Evolutionary conservation across 2,888 invertebrate genomes (phyloP), one percentile per base, ranked within the genome.

Genomic region (Gastrophysa polygoni): DNA sequence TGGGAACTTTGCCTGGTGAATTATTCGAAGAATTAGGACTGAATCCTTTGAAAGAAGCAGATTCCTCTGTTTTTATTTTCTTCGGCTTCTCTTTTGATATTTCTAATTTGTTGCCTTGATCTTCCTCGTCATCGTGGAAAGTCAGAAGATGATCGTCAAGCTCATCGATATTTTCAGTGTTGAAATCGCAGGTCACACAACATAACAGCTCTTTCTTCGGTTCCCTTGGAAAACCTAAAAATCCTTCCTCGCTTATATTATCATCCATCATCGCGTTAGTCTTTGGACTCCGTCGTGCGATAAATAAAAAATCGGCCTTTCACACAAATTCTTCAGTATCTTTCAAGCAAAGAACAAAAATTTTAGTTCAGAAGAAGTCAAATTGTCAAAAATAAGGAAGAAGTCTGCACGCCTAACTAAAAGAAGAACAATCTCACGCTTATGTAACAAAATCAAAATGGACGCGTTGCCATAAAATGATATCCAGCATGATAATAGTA

Each of bases 61-160:
- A 20, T 16, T 47, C 49, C 1, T 60, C 55, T 1, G 47, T 3
- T 38, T 14, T 14, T 2, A 38, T 38, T 2, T 38, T 38, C 38
- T 38, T n/a, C 4, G 24, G 24, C 11, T 18, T 18, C 48, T 32
- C 28, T 17, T 32, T 32, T 4, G 17, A 7, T 6, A 18, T 28
- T 50, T 50, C 32, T 5, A 50, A 54, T n/a, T 54, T 54, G 32
- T 6, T 29, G 14, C 18, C 20, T 24, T 38, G 38, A 34, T 2
- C 14, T 46, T 46, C 44, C n/a, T 55, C 28, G 17, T 28, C 28
- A 11, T 69, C 69, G 44, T 71, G 71, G 32, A 43, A 65, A 14
- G 66, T 38, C 20, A 71, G 52, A 28, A 63, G 68, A 44, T 72
- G 72, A 7, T 68, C 68, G 28, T 71, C 72, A 38, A 71, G 61